Conservation (phyloP, 2,888 invertebrate genomes). For the Philereme vetulata region DNA sequence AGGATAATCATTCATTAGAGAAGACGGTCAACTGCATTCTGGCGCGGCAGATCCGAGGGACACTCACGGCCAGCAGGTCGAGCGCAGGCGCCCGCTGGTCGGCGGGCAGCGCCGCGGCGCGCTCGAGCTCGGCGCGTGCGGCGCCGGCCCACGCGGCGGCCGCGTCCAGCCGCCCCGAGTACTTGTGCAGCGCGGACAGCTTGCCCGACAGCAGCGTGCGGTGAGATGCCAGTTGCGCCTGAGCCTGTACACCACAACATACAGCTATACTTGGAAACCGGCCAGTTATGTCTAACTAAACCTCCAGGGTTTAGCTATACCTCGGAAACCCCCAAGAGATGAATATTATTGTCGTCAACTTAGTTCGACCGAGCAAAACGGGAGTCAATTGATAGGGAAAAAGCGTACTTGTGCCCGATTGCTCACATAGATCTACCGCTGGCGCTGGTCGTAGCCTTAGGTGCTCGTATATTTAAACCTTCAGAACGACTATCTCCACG, state of each 20-base stretch:
- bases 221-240: slow-evolving; percentile 74
- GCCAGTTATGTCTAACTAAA: no score
- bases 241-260: slow-evolving; percentile 57
- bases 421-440: no score
- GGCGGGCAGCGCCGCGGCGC: slow-evolving; percentile 15
- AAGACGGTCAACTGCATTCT: background rate
- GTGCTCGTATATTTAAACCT: no score
- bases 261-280: background rate
- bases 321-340: no score
- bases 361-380: no score
- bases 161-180: slow-evolving; percentile 80
- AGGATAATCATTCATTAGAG: background rate
- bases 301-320: no score
- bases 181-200: slow-evolving; percentile 82
- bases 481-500: no score
- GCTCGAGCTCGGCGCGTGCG: slow-evolving; percentile 27
- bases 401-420: no score
- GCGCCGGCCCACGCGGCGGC: slow-evolving; percentile 52
- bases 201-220: slow-evolving; percentile 82
- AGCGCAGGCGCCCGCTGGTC: slow-evolving; percentile 8
- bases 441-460: no score
- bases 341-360: no score
- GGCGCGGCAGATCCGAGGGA: background rate
- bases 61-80: slow-evolving; percentile 21
- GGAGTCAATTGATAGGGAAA: no score